Evolutionary conservation across 2,113 vertebrate species (phyloP), one percentile per base, ranked within the genome.

Genomic region (Irena cyanogastra): DNA sequence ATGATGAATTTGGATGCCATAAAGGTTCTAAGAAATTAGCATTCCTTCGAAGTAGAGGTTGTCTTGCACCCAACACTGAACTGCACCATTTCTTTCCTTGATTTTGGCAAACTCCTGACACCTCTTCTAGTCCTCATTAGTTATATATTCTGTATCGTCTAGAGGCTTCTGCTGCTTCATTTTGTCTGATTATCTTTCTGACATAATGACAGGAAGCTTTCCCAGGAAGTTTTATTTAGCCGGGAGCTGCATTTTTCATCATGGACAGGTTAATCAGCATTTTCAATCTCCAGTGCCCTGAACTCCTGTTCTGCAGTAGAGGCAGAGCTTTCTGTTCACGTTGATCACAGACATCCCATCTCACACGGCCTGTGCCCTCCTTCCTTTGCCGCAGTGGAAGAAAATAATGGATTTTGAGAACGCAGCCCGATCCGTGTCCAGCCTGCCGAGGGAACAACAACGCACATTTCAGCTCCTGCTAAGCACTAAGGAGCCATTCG

Each of bases 141-240:
- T 89, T 93, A 86, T 57, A 70, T 30, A 42, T 81, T 92, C 72
- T 86, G 23, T 77, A 70, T 89, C 54, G 78, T 86, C 76, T 63
- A 33, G 39, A 81, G 76, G 39, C 11, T 94, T 92, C 52, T 94
- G 52, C 31, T 85, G 59, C 60, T 86, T 63, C 69, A 60, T 75
- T 90, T 56, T 59, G 30, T 13, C 42, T 63, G 37, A 13, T 61
- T 77, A 20, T 83, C 15, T 6, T 92, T 57, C 63, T 89, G 83
- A 83, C 65, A 87, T 66, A 83, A 69, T 10, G 59, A 57, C 50
- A 91, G 54, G 47, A 77, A 83, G 68, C 45, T 77, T 95, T 90
- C 45, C 68, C 20, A 53, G 68, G 63, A 70, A 57, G 54, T 65
- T 83, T 90, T 59, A 54, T 87, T 87, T 77, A 81, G 33, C 76